Evolutionary conservation across 2,888 invertebrate species (phyloP).

Genomic region (Periphyllus acericola): DNA sequence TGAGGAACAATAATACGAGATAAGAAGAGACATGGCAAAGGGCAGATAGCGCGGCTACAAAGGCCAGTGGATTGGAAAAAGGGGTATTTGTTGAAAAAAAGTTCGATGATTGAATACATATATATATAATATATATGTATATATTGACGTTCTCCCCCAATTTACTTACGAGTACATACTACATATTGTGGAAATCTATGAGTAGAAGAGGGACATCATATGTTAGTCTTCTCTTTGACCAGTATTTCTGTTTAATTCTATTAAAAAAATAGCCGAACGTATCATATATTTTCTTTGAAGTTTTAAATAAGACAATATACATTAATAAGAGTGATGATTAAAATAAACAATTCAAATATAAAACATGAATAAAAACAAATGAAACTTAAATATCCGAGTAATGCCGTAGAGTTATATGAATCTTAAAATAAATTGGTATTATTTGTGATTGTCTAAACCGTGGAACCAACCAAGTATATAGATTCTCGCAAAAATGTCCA

Average conservation of each 20-base stretch:
- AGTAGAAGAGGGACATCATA: slow-evolving; percentile 39
- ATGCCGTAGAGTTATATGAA: neutral
- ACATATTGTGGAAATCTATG: slow-evolving; percentile 33
- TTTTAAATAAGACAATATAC: slow-evolving; percentile 32
- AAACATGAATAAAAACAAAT: neutral
- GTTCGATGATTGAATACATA: slow-evolving; percentile 55
- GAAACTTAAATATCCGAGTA: neutral
- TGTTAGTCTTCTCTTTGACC: slow-evolving; percentile 50
- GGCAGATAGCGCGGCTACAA: slow-evolving; percentile 60
- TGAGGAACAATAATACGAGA: slow-evolving; percentile 59
- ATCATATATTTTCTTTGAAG: slow-evolving; percentile 13
- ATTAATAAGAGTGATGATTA: neutral
- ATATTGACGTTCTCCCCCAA: slow-evolving; percentile 42
- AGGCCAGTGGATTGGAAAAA: slow-evolving; percentile 61
- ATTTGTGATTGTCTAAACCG: neutral
- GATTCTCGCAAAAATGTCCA: neutral
- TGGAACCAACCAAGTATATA: neutral
- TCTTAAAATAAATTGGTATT: neutral
- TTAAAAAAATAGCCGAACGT: slow-evolving; percentile 26
- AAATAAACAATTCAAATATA: neutral
- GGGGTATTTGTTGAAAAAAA: slow-evolving; percentile 60
- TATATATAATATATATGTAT: slow-evolving; percentile 35
- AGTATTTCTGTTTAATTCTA: slow-evolving; percentile 42
- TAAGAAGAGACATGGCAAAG: slow-evolving; percentile 61
- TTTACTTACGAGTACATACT: slow-evolving; percentile 59